A percentile compares a stretch with the other conserved stretches of the same genome.
Conservation (phyloP, 2,113 vertebrate genomes). For the Seriola dumerili region DNA sequence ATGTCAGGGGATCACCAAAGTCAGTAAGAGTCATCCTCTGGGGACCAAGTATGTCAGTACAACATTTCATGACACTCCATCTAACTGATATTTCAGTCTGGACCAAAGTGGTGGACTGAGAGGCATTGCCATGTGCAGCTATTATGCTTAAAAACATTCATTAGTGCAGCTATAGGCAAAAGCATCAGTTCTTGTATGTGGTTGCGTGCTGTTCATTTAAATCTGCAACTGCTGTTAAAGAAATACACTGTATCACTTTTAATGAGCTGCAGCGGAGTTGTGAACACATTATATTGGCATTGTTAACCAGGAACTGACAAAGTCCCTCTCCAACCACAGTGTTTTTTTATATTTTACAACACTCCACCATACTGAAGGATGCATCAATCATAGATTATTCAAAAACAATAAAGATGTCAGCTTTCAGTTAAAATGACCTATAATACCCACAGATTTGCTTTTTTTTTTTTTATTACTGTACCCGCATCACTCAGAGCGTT, state of each 20-base stretch:
- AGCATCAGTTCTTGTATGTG: background rate
- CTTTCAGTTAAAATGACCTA: background rate
- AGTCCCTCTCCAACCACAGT: background rate
- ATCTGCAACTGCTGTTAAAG: background rate
- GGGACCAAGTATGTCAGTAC: too few species aligned
- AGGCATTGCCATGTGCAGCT: too few species aligned
- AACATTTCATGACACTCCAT: too few species aligned
- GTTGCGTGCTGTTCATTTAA: too few species aligned
- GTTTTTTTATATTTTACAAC: background rate
- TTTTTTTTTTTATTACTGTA: background rate
- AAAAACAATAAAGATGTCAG: background rate
- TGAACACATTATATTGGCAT: background rate
- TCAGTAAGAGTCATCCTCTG: too few species aligned
- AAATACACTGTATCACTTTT: background rate
- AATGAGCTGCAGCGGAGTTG: background rate
- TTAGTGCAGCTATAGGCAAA: background rate
- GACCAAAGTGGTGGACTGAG: too few species aligned
- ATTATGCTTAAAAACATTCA: too few species aligned
- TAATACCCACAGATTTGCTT: background rate
- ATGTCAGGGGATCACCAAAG: too few species aligned
- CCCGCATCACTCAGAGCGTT: slow-evolving; percentile 15
- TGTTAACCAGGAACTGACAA: background rate
- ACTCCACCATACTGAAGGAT: background rate
- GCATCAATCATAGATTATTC: background rate
- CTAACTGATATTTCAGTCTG: too few species aligned